phyloP scores from a whole-genome alignment of 2,888 invertebrate genomes.

The Phasia obesa region DNA sequence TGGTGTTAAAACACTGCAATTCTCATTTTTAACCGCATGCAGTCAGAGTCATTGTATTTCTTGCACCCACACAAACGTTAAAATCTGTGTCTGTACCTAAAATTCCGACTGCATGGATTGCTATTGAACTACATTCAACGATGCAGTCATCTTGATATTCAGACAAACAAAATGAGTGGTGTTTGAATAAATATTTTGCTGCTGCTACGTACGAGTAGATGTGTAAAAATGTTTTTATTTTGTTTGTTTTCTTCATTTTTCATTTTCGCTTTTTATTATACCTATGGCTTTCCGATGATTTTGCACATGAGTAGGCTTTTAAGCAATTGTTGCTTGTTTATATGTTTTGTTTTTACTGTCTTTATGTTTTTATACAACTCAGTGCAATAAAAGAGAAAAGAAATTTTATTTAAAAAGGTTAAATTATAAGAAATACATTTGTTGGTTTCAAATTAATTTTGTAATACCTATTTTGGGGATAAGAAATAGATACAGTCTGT shows the following conservation, averaged over 20 bases:
- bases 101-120: conserved; percentile 41
- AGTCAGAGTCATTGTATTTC: conserved; percentile 15
- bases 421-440: too few species aligned
- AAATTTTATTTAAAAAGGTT: neutral
- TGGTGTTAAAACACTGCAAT: conserved; percentile 20
- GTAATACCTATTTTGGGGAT: too few species aligned
- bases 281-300: conserved; percentile 45
- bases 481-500: too few species aligned
- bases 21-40: conserved; percentile 31
- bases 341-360: neutral
- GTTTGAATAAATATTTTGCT: neutral
- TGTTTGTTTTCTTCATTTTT: too few species aligned
- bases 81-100: conserved; percentile 15
- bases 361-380: neutral
- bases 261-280: neutral
- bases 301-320: conserved; percentile 53
- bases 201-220: neutral
- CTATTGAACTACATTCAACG: conserved; percentile 50
- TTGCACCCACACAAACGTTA: neutral
- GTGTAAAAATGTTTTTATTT: neutral
- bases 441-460: too few species aligned
- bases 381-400: neutral
- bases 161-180: neutral
- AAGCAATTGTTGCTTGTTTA: conserved; percentile 50
- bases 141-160: conserved; percentile 3